phyloP scores from a whole-genome alignment of 2,888 invertebrate species.

The Tipula confusa region DNA sequence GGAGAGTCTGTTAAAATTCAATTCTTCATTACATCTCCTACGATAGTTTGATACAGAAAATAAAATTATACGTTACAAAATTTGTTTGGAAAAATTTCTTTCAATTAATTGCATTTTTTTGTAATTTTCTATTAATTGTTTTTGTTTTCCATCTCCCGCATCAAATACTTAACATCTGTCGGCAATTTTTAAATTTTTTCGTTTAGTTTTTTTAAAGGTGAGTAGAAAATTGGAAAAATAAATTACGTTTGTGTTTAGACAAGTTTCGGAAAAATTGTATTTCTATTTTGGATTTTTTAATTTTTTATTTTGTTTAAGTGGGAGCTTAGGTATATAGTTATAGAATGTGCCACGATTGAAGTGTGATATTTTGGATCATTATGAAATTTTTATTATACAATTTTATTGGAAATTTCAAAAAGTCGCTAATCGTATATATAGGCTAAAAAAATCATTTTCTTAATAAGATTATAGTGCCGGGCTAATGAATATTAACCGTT shows the following conservation, averaged over 20 bases:
- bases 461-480: too few species aligned
- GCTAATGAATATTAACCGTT: too few species aligned
- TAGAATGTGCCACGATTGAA: too few species aligned
- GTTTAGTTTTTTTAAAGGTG: neutral
- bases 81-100: neutral
- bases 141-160: neutral
- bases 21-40: neutral
- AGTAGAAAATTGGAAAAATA: neutral
- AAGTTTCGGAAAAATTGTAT: neutral
- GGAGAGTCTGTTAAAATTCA: neutral
- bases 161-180: neutral
- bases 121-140: neutral
- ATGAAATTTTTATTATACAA: too few species aligned
- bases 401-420: too few species aligned
- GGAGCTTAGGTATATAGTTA: too few species aligned
- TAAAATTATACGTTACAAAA: neutral
- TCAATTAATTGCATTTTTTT: neutral
- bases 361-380: too few species aligned
- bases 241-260: neutral
- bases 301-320: neutral
- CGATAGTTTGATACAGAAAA: neutral
- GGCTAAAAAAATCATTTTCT: too few species aligned
- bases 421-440: too few species aligned
- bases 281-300: neutral
- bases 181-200: neutral